Conservation (phyloP, 92 coral and sea anemone genomes). For the Heliopora coerulea region DNA sequence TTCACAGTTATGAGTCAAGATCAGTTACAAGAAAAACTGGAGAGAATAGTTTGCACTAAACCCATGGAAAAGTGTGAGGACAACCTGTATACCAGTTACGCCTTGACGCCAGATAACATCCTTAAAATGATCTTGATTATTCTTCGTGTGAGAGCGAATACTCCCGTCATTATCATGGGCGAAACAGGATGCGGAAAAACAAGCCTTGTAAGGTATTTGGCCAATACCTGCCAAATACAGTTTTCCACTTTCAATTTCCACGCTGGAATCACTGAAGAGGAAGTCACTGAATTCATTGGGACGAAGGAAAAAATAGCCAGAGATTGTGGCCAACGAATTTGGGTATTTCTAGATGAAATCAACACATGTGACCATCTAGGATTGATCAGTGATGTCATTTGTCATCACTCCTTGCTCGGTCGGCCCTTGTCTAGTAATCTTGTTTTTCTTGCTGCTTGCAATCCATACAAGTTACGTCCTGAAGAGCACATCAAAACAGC, state of each 20-base stretch:
- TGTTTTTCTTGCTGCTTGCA: constrained; percentile 90
- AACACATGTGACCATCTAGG: constrained; percentile 83
- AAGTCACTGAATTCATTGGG: constrained; percentile 54
- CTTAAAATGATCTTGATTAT: constrained; percentile 76
- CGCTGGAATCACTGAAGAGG: constrained; percentile 74
- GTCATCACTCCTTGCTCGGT: constrained; percentile 77
- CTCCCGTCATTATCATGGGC: constrained; percentile 87
- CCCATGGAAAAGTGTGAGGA: constrained; percentile 4
- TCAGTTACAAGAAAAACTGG: constrained; percentile 57
- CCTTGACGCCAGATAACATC: constrained; percentile 76
- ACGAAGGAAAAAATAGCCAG: constrained; percentile 47
- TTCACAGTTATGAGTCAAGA: constrained; percentile 47
- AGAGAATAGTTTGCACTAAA: constrained; percentile 51
- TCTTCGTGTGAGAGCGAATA: constrained; percentile 71
- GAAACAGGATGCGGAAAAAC: constrained; percentile 92
- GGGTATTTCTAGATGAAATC: constrained; percentile 84
- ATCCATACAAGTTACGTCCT: constrained; percentile 80
- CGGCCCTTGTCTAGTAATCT: constrained; percentile 67
- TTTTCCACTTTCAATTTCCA: constrained; percentile 64
- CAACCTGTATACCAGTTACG: constrained; percentile 48
- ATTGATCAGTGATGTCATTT: constrained; percentile 72
- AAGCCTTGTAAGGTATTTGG: constrained; percentile 75
- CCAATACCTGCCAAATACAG: constrained; percentile 62
- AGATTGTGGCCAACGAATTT: constrained; percentile 46
- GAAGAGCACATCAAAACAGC: constrained; percentile 51